A percentile compares a stretch with the other conserved stretches of the same genome.
Evolutionary conservation across 2,797 vertebrate species (phyloP).

Genomic region (Gadopsis bispinosus): DNA sequence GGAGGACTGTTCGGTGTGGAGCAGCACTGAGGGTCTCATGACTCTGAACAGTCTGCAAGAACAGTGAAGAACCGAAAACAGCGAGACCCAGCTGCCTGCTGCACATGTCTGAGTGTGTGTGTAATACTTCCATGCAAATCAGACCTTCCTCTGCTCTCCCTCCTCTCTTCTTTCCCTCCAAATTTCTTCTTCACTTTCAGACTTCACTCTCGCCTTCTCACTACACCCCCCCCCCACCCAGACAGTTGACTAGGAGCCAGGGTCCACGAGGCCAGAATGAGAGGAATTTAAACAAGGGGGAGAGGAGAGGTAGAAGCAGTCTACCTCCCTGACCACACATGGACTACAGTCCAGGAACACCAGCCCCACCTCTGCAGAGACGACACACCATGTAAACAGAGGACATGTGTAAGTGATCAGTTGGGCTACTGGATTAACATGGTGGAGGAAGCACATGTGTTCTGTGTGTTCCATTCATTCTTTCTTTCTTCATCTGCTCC

Average conservation of each 20-base stretch:
- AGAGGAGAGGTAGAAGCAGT: slow-evolving; percentile 66
- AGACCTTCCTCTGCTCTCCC: too few species aligned
- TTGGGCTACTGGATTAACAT: slow-evolving; percentile 4
- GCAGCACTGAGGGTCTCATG: not conserved
- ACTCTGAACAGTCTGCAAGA: not conserved
- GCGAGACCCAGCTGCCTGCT: too few species aligned
- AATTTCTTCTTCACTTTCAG: slow-evolving; percentile 28
- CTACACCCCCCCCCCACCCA: not conserved
- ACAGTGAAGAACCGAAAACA: not conserved
- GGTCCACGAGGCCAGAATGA: slow-evolving; percentile 67
- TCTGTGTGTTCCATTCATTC: too few species aligned
- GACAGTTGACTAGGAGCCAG: slow-evolving; percentile 54
- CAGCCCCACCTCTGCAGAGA: not conserved
- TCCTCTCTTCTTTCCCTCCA: not conserved
- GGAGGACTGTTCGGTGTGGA: not conserved
- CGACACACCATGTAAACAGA: slow-evolving; percentile 1
- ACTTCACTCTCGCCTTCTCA: slow-evolving; percentile 15
- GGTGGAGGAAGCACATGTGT: not conserved
- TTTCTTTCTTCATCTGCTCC: too few species aligned
- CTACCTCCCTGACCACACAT: slow-evolving; percentile 59
- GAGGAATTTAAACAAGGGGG: slow-evolving; percentile 70
- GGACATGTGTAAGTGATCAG: slow-evolving; percentile 19
- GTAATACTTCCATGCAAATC: too few species aligned
- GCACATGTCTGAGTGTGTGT: too few species aligned
- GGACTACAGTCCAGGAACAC: slow-evolving; percentile 62